These are phyloP conservation scores for Ceyx cyanopectus DNA, from an alignment of 2,113 vertebrate species.

Conservation along the genomic window DNA sequence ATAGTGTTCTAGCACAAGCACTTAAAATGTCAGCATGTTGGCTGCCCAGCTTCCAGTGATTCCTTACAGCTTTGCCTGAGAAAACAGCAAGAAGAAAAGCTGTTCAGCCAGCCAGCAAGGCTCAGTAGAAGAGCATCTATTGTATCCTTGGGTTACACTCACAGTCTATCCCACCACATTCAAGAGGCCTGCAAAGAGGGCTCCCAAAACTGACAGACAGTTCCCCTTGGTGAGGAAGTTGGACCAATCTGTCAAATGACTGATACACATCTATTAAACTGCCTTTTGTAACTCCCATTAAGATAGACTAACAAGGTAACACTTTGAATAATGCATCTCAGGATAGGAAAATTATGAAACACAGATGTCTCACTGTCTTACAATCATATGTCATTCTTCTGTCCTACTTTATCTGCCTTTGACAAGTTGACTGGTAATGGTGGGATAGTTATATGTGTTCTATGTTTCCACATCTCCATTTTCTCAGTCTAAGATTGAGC, in stretches of 20 bases:
- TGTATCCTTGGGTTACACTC: neutral
- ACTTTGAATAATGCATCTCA: constrained; percentile 15
- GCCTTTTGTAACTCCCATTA: neutral
- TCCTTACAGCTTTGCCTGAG: neutral
- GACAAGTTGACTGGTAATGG: neutral
- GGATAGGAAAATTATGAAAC: constrained; percentile 12
- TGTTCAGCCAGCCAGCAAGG: neutral
- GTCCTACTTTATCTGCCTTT: constrained; percentile 53
- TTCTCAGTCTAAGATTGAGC: constrained; percentile 24
- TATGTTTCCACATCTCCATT: constrained; percentile 23
- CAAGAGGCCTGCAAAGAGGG: neutral
- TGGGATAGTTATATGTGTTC: neutral
- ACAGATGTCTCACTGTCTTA: neutral
- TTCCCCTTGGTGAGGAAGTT: neutral
- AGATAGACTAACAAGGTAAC: constrained; percentile 30
- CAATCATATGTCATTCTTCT: constrained; percentile 33
- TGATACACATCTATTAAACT: constrained; percentile 33
- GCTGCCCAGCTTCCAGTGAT: neutral
- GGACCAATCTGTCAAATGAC: neutral
- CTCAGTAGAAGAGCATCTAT: neutral
- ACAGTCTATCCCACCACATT: neutral
- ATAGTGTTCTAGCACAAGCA: neutral
- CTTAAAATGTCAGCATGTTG: neutral
- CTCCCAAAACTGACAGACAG: neutral
- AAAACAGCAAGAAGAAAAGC: neutral